These are phyloP conservation scores for Mimachlamys varia DNA, from an alignment of 2,888 invertebrate genomes.

Conservation along the genomic window DNA sequence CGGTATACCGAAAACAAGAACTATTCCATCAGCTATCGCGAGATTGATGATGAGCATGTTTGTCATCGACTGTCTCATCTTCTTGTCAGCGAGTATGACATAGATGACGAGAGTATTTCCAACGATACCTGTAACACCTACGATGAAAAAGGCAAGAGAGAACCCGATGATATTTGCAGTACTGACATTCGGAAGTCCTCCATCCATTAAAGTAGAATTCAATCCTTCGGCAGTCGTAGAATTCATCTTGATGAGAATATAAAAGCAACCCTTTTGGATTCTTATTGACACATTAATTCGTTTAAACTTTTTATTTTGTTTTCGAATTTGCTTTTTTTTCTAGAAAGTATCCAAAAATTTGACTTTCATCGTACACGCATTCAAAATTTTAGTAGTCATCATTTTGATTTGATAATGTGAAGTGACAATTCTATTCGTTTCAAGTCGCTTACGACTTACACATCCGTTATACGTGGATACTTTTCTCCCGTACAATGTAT, in stretches of 20 bases:
- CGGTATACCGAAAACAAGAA: slow-evolving; percentile 80
- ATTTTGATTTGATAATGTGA: too few species aligned
- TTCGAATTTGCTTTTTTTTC: not conserved
- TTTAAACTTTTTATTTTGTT: too few species aligned
- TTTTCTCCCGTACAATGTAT: too few species aligned
- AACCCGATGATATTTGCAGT: slow-evolving; percentile 79
- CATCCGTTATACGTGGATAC: too few species aligned
- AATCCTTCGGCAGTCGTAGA: not conserved
- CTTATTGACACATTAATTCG: not conserved
- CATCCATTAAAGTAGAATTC: not conserved
- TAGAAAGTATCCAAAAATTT: not conserved
- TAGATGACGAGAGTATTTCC: slow-evolving; percentile 80
- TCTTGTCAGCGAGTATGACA: slow-evolving; percentile 77
- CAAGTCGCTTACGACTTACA: too few species aligned
- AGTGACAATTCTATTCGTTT: too few species aligned
- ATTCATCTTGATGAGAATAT: not conserved
- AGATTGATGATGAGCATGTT: slow-evolving; percentile 80
- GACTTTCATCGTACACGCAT: too few species aligned
- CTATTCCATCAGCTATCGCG: slow-evolving; percentile 78
- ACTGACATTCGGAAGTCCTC: slow-evolving; percentile 71
- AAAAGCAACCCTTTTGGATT: not conserved
- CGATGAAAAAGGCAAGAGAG: slow-evolving; percentile 74
- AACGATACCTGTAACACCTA: slow-evolving; percentile 78
- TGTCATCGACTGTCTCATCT: slow-evolving; percentile 79
- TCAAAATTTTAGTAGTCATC: too few species aligned